Conservation (phyloP, 2,113 vertebrate genomes). For the Rhegmatorhina hoffmannsi region DNA sequence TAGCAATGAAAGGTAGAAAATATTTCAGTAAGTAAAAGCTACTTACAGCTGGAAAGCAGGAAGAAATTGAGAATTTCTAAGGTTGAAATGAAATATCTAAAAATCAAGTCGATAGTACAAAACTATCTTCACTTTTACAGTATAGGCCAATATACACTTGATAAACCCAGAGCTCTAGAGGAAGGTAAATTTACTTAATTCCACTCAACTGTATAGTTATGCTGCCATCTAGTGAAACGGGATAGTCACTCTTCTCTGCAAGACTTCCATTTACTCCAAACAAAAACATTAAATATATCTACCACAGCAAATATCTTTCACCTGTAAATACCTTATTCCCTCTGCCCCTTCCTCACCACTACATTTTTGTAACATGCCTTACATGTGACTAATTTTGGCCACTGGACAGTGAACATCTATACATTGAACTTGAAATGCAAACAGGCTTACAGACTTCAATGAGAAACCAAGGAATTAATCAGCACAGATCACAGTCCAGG, state of each 20-base stretch:
- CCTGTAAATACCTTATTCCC: background rate
- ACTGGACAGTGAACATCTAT: background rate
- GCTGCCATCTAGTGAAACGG: slow-evolving; percentile 51
- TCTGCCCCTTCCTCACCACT: background rate
- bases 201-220: background rate
- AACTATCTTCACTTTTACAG: background rate
- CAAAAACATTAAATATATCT: background rate
- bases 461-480: background rate
- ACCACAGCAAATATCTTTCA: background rate
- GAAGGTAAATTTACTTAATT: background rate
- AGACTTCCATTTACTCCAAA: background rate
- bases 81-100: background rate
- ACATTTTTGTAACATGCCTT: background rate
- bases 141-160: background rate
- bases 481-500: background rate
- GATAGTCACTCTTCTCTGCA: background rate
- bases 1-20: background rate
- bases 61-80: background rate
- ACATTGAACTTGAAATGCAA: background rate
- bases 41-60: background rate
- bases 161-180: background rate
- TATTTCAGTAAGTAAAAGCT: background rate
- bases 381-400: background rate
- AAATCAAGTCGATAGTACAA: background rate
- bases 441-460: background rate